Evolutionary conservation across 2,797 vertebrate species (phyloP).

Genomic region (Myiothlypis chrysogaster): DNA sequence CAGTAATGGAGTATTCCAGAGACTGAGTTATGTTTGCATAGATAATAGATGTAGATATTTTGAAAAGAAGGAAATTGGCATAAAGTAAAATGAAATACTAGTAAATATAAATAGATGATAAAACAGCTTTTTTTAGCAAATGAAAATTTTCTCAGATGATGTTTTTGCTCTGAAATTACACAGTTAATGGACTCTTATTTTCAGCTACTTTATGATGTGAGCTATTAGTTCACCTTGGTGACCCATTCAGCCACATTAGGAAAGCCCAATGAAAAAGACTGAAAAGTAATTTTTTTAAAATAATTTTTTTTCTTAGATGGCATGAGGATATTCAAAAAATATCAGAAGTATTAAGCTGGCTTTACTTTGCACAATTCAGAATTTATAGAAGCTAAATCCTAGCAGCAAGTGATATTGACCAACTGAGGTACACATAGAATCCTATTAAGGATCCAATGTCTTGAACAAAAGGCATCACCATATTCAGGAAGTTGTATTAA

Average conservation of each 20-base stretch:
- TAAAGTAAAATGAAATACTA: neutral
- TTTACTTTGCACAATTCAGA: neutral
- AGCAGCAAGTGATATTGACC: neutral
- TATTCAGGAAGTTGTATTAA: neutral
- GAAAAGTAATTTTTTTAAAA: neutral
- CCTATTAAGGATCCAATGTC: neutral
- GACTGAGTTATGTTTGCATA: neutral
- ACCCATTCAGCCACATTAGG: neutral
- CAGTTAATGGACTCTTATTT: neutral
- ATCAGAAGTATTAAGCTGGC: neutral
- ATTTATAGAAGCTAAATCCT: neutral
- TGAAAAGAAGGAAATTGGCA: neutral
- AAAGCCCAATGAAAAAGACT: neutral
- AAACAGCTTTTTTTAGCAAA: neutral
- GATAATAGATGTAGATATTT: neutral
- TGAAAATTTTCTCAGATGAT: neutral
- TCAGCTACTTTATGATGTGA: neutral
- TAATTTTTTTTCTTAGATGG: neutral
- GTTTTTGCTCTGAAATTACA: neutral
- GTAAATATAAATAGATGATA: neutral
- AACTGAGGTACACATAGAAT: rapidly evolving
- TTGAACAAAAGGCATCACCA: neutral
- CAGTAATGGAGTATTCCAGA: neutral
- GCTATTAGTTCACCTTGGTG: neutral
- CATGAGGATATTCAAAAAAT: neutral